Conservation (phyloP, 2,888 invertebrate species). For the Amorpha juglandis region DNA sequence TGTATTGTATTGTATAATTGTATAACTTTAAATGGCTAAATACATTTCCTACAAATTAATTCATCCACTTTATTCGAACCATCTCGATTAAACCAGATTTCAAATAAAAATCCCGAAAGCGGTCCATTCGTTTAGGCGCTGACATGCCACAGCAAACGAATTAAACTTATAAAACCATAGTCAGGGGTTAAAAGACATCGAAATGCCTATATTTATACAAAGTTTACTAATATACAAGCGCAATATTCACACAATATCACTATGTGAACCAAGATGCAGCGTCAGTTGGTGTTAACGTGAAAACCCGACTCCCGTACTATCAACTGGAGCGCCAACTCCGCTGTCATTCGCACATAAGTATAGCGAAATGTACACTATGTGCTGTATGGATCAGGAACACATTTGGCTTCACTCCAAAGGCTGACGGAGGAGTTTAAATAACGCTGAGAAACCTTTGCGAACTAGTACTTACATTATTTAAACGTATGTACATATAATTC, state of each 20-base stretch:
- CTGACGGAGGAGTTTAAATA: neutral
- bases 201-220: too few species aligned
- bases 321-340: neutral
- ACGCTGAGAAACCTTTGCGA: neutral
- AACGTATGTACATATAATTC: neutral
- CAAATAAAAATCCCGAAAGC: too few species aligned
- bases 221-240: neutral
- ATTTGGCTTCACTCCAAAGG: slow-evolving; percentile 17
- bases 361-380: slow-evolving; percentile 1
- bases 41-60: too few species aligned
- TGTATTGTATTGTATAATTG: too few species aligned
- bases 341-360: slow-evolving; percentile 16
- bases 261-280: neutral
- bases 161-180: too few species aligned
- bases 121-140: too few species aligned
- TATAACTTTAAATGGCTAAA: too few species aligned
- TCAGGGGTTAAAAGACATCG: too few species aligned
- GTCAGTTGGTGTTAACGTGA: neutral
- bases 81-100: too few species aligned
- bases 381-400: slow-evolving; percentile 3
- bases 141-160: too few species aligned
- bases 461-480: neutral
- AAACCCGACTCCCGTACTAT: slow-evolving; percentile 2
- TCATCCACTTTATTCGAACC: too few species aligned
- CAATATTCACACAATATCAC: neutral